Base-by-base conservation (phyloP, 2,888 invertebrate species). In the Beris chalybata region DNA sequence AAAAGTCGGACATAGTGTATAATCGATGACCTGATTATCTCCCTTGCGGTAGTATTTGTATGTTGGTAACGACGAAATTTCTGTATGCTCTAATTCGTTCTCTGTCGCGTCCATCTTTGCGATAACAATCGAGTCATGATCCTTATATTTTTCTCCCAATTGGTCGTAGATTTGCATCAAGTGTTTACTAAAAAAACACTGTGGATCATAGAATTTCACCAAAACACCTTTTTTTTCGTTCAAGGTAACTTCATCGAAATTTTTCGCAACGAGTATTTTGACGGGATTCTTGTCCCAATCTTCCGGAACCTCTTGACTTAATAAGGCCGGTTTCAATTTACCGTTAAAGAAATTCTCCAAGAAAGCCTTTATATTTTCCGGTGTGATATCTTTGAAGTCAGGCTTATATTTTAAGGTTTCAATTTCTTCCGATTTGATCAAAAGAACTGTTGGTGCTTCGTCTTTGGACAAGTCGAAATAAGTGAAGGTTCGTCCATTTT, bases 321-420 rank as follows among this genome's bases (percentile, higher is more conserved):
- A 87, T 72, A 99, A 85, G 82, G 98, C 97, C 80, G 95, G 93
- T 85, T 97, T 97, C 77, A 98, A 83, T 78, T 92, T 93, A 66
- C 95, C 97, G 70, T 91, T 95, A 75, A 96, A 83, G 86, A 95
- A 98, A 58, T 88, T 87, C 75, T 91, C 86, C 32, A 98, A 91
- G 84, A 99, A 99, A 74, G 86, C 82, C 79, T 85, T 77, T 44
- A 81, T 78, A 43, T 72, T 73, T 54, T 76, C 77, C 32, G 75
- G 74, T 4, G 75, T 73, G 64, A 81, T 71, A 70, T 81, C 81
- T 47, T 68, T 74, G 6, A 71, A 73, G 63, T 87, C 85, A 32
- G 98, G 98, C 83, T 97, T 98, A 87, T 91, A 99, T 81, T 97
- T 97, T 77, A 92, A 90, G 96, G 97, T 97, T 79, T 97, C 97